phyloP scores from a whole-genome alignment of 2,113 vertebrate species.

The Pelodiscus sinensis region DNA sequence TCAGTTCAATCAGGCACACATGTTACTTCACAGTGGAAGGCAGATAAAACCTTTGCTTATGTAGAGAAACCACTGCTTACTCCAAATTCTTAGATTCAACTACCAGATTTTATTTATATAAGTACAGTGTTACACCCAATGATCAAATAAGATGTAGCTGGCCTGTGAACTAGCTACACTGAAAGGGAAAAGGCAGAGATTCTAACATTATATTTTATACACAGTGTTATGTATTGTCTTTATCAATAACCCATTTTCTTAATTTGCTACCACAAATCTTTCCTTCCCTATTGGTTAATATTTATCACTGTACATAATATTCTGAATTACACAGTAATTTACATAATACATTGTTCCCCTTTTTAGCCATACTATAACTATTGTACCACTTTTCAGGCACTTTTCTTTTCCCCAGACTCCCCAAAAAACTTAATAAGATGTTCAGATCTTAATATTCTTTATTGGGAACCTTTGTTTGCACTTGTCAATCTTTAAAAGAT shows the following conservation, averaged over 20 bases:
- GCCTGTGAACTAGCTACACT: background rate
- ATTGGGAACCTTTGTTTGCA: background rate
- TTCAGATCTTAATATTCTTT: background rate
- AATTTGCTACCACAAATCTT: background rate
- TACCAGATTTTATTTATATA: background rate
- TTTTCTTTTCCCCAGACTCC: background rate
- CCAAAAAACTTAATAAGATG: background rate
- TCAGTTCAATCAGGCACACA: background rate
- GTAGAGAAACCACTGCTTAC: background rate
- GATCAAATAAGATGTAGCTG: background rate
- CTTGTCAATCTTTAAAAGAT: background rate
- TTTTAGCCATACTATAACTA: background rate
- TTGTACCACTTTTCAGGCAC: background rate
- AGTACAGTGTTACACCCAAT: background rate
- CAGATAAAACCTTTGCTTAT: background rate
- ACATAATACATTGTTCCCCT: background rate
- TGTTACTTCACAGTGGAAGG: background rate
- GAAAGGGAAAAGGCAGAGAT: background rate
- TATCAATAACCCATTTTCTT: background rate
- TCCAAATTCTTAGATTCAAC: background rate
- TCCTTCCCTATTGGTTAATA: background rate
- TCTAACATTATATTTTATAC: background rate
- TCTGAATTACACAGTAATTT: background rate
- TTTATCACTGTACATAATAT: background rate
- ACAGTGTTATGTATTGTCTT: background rate